Conservation (phyloP, 2,888 invertebrate genomes). For the Drosophila vallismaia region DNA sequence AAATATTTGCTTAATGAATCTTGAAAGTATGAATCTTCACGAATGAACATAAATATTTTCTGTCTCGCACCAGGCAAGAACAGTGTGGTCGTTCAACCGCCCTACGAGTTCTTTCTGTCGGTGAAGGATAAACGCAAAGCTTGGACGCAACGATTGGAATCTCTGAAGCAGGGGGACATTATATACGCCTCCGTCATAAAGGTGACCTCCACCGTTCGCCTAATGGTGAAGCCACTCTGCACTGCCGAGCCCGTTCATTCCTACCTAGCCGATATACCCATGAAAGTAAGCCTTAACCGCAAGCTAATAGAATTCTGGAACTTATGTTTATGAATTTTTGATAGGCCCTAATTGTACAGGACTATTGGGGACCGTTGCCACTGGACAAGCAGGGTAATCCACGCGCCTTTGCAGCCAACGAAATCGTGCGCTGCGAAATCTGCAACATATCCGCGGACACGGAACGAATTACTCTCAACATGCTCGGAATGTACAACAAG, state of each 20-base stretch:
- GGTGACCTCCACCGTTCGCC: slow-evolving; percentile 73
- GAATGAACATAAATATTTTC: no score
- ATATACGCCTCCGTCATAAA: slow-evolving; percentile 91
- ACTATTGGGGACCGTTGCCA: slow-evolving; percentile 61
- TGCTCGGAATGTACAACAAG: slow-evolving; percentile 90
- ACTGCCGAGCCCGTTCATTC: slow-evolving; percentile 91
- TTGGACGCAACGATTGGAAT: slow-evolving; percentile 90
- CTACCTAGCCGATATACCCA: slow-evolving; percentile 93
- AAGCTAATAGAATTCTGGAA: not conserved
- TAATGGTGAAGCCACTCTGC: slow-evolving; percentile 90
- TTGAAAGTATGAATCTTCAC: no score
- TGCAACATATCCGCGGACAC: slow-evolving; percentile 93
- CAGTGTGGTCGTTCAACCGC: slow-evolving; percentile 87
- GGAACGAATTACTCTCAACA: slow-evolving; percentile 94
- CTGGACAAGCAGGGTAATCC: slow-evolving; percentile 90
- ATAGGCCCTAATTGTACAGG: slow-evolving; percentile 62
- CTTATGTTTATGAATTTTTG: not conserved
- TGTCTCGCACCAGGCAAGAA: slow-evolving; percentile 18
- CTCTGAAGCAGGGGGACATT: slow-evolving; percentile 90
- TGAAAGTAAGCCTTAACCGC: slow-evolving; percentile 87
- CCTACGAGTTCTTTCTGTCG: slow-evolving; percentile 91
- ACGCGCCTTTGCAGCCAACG: slow-evolving; percentile 91
- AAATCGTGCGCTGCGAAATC: slow-evolving; percentile 94
- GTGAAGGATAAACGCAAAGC: slow-evolving; percentile 88
- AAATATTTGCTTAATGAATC: no score